Evolutionary conservation across 2,888 invertebrate genomes (phyloP).

Genomic region (Morpho deidamia): DNA sequence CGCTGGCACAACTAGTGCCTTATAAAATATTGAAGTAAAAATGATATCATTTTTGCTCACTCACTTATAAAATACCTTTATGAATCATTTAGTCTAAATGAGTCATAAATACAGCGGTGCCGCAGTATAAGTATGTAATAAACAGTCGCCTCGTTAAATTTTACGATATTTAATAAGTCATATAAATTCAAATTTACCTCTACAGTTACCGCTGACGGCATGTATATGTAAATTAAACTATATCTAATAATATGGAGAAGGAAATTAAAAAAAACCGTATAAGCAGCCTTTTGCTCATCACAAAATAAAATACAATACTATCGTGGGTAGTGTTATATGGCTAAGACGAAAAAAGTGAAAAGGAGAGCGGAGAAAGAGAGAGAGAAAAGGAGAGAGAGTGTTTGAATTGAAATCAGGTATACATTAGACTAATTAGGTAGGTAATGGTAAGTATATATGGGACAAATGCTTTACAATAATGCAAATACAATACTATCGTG

Average conservation of each 20-base stretch:
- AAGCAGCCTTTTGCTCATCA: too few relatives aligned
- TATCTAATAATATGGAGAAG: neutral
- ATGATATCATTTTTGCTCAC: neutral
- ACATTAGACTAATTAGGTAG: too few relatives aligned
- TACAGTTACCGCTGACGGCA: neutral
- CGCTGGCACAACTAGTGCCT: too few relatives aligned
- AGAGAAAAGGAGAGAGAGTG: too few relatives aligned
- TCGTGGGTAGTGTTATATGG: too few relatives aligned
- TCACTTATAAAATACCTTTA: neutral
- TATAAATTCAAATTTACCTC: neutral
- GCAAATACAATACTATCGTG: too few relatives aligned
- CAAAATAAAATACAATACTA: too few relatives aligned
- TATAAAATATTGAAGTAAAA: conserved; percentile 5
- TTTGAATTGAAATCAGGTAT: too few relatives aligned
- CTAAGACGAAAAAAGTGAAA: too few relatives aligned
- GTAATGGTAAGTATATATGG: too few relatives aligned
- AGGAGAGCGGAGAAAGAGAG: too few relatives aligned
- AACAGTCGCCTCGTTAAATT: neutral
- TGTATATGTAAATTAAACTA: neutral
- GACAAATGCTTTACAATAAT: too few relatives aligned
- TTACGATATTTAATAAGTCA: neutral
- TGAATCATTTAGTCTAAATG: neutral
- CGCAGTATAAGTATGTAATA: neutral
- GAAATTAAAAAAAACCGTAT: neutral
- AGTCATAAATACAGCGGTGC: neutral